These are phyloP conservation scores for Cylindroiulus punctatus DNA, from an alignment of 2,888 invertebrate species.

Conservation along the genomic window DNA sequence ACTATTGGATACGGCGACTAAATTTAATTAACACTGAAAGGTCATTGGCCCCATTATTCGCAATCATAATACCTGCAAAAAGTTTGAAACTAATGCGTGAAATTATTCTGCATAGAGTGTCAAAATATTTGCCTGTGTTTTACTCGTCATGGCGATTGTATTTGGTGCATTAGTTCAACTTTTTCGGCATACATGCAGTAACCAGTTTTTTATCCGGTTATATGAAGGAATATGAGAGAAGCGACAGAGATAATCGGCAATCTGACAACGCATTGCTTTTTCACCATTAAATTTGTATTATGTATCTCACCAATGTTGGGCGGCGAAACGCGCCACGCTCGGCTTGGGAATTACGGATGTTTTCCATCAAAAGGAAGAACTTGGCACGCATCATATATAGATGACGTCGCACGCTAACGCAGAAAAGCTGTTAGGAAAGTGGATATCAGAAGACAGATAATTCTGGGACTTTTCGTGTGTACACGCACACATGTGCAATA, in stretches of 20 bases:
- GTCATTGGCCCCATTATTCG: too few species aligned
- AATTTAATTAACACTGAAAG: too few species aligned
- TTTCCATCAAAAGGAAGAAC: neutral
- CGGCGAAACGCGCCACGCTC: neutral
- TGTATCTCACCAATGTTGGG: neutral
- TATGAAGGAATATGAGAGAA: neutral
- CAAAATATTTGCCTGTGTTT: too few species aligned
- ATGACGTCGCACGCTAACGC: neutral
- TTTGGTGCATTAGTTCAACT: neutral
- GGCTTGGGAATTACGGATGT: neutral
- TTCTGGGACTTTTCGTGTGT: neutral
- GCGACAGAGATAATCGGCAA: neutral
- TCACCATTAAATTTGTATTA: neutral
- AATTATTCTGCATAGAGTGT: too few species aligned
- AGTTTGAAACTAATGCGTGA: too few species aligned
- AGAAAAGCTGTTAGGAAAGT: neutral
- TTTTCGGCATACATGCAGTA: neutral
- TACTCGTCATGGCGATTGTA: neutral
- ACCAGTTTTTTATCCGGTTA: neutral
- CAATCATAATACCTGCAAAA: too few species aligned
- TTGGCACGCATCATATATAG: neutral
- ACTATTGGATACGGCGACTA: too few species aligned
- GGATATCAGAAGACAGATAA: slow-evolving; percentile 39
- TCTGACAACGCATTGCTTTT: neutral
- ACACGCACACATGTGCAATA: neutral